Conservation (phyloP, 2,113 vertebrate genomes). For the Apteryx mantelli region DNA sequence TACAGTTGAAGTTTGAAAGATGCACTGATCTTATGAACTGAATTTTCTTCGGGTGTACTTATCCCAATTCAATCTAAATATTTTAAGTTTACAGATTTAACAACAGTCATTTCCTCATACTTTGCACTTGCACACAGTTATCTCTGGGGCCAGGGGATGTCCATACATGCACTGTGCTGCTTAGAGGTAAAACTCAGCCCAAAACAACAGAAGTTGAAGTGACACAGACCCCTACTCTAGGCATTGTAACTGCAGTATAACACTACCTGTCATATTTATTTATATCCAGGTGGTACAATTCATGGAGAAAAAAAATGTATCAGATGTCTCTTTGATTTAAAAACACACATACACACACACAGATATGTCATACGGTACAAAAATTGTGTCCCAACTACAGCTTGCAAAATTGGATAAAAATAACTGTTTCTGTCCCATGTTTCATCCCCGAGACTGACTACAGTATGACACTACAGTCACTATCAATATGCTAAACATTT, state of each 20-base stretch:
- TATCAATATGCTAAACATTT: not conserved
- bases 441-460: not conserved
- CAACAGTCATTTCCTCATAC: not conserved
- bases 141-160: not conserved
- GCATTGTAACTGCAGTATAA: fast-evolving
- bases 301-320: not conserved
- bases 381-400: not conserved
- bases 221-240: not conserved
- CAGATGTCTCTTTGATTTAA: not conserved
- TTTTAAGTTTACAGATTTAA: not conserved
- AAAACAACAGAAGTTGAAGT: not conserved
- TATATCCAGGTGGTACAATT: not conserved
- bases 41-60: not conserved
- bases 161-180: fast-evolving
- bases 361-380: fast-evolving
- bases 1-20: not conserved
- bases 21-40: not conserved
- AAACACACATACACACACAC: not conserved
- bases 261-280: not conserved
- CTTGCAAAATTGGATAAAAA: not conserved
- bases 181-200: not conserved
- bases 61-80: not conserved
- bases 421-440: fast-evolving
- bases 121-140: not conserved
- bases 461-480: not conserved